Base-by-base conservation (phyloP, 2,113 vertebrate species). In the Austrofundulus limnaeus region DNA sequence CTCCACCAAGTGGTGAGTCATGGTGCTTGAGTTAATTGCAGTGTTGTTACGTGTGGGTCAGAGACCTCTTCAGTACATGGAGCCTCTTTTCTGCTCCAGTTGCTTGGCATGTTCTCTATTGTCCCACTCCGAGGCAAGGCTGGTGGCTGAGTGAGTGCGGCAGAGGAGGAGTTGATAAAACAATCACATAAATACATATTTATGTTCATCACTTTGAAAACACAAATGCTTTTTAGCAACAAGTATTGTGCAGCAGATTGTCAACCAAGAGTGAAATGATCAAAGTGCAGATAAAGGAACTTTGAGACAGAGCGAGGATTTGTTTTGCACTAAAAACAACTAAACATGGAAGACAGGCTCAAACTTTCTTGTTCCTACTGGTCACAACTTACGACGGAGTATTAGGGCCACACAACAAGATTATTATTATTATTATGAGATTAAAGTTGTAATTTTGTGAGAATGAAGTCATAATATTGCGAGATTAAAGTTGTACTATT, bases 1-100 rank as follows among this genome's bases (percentile, higher is more conserved):
- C 47, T 42, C 59, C 47, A 75, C 37, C 19, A 48, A 41, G 23
- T 12, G 17, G 57, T 84, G 86, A 84, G 57, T 87, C 81, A 84
- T 2, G n/a, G 62, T 61, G 38, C 85, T 89, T 68, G 61, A 89
- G 60, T 77, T 85, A 81, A 89, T 86, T 80, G 70, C 54, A 52
- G 17, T n/a, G 47, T 68, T 78, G 69, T 37, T 56, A 42, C 72
- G 61, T 81, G 66, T 66, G 67, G 73, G 66, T 54, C 72, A 70
- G 42, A 65, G 52, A 45, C 70, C 75, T 83, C 84, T 83, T 86
- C 72, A 85, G 23, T 56, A 28, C 69, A 79, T 61, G 51, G 55
- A 68, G 52, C 69, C 69, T 78, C 47, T 56, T 37, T 53, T 68
- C 62, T 37, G 47, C 48, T 66, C 58, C 48, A 57, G 71, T 78